phyloP scores from a whole-genome alignment of 2,888 invertebrate genomes.

The Acleris sparsana region DNA sequence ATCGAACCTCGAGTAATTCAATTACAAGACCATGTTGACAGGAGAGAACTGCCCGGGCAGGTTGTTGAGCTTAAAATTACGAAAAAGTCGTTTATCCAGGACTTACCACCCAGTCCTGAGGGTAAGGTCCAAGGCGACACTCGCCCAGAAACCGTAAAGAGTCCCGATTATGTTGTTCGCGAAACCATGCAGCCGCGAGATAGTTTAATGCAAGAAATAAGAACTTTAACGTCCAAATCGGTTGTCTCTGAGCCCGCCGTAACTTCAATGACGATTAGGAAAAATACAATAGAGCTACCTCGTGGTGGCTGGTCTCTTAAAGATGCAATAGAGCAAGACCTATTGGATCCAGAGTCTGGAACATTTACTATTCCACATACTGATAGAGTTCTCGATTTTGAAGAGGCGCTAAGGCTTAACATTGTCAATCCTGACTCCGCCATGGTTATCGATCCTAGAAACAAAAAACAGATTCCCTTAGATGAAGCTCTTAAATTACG shows the following conservation, averaged over 20 bases:
- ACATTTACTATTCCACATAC: conserved; percentile 94
- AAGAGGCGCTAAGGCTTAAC: conserved; percentile 93
- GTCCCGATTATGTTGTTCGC: conserved; percentile 76
- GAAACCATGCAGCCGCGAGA: conserved; percentile 55
- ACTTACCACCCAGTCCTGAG: conserved; percentile 73
- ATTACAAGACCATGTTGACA: conserved; percentile 67
- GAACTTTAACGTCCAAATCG: conserved; percentile 71
- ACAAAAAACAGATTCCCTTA: conserved; percentile 87
- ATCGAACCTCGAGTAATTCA: conserved; percentile 71
- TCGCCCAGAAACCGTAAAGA: conserved; percentile 83
- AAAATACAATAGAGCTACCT: conserved; percentile 90
- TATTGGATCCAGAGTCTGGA: conserved; percentile 93
- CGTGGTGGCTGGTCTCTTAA: conserved; percentile 91
- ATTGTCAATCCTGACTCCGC: conserved; percentile 94
- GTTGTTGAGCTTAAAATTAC: conserved; percentile 80
- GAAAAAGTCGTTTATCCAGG: conserved; percentile 78
- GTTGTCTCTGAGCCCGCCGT: conserved; percentile 76
- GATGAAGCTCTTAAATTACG: conserved; percentile 90
- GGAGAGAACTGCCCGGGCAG: conserved; percentile 74
- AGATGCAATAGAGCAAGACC: conserved; percentile 91
- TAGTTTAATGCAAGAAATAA: conserved; percentile 59
- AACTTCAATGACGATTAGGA: conserved; percentile 81
- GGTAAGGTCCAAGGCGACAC: conserved; percentile 78
- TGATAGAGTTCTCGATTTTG: conserved; percentile 91
- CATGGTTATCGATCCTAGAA: conserved; percentile 90